These are phyloP conservation scores for Plusia festucae DNA, from an alignment of 2,888 invertebrate genomes.

Conservation along the genomic window DNA sequence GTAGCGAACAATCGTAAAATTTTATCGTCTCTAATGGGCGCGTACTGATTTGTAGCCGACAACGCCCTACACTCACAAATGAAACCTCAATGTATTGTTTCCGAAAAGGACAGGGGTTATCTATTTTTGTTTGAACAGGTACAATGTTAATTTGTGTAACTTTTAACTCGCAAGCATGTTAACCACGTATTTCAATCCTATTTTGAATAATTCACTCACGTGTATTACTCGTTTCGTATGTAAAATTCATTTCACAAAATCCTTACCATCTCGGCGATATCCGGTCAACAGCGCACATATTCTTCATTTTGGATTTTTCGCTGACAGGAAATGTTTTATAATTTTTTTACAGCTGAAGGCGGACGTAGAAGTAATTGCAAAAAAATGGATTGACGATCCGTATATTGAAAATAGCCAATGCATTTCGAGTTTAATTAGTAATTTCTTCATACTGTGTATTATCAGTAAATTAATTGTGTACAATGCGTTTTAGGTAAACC, in stretches of 20 bases:
- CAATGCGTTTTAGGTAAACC: too few species aligned
- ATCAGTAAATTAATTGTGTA: too few species aligned
- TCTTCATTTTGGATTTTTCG: slow-evolving; percentile 8
- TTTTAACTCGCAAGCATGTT: slow-evolving; percentile 37
- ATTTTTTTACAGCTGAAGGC: slow-evolving; percentile 17
- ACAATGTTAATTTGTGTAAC: slow-evolving; percentile 48
- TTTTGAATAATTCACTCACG: background rate
- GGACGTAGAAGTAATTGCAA: slow-evolving; percentile 13
- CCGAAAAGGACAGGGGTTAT: slow-evolving; percentile 47
- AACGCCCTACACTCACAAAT: slow-evolving; percentile 60
- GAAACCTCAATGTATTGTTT: slow-evolving; percentile 64
- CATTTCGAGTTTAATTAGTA: background rate
- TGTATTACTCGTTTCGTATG: background rate
- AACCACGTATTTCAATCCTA: background rate
- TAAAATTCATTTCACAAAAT: slow-evolving; percentile 5
- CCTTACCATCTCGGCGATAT: slow-evolving; percentile 11
- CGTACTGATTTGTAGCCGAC: slow-evolving; percentile 78
- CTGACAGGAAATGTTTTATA: slow-evolving; percentile 7
- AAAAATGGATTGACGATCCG: background rate
- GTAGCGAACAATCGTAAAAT: slow-evolving; percentile 81
- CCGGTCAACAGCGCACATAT: slow-evolving; percentile 7
- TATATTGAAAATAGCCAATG: background rate
- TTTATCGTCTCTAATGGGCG: slow-evolving; percentile 84
- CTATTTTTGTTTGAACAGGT: slow-evolving; percentile 56
- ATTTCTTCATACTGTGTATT: too few species aligned